These are phyloP conservation scores for Meriones unguiculatus DNA, from an alignment of 2,113 vertebrate species.

Conservation along the genomic window DNA sequence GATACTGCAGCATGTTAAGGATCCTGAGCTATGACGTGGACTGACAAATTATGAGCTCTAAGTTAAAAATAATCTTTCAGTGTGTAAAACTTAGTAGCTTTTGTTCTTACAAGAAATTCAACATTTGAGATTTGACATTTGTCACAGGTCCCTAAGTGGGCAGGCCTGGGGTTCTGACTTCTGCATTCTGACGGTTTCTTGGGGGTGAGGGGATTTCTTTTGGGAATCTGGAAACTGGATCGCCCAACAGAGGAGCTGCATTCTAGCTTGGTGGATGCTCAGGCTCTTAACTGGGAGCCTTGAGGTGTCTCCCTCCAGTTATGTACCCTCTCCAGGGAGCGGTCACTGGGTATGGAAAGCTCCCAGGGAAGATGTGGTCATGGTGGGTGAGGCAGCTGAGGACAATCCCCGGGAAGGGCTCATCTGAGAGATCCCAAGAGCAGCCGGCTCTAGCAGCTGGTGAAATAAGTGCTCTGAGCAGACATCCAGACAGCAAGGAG, in stretches of 20 bases:
- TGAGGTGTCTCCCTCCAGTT: neutral
- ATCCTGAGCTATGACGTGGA: neutral
- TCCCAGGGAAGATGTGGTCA: neutral
- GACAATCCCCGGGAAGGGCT: neutral
- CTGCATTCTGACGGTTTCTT: neutral
- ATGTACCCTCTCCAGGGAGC: neutral
- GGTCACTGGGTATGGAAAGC: neutral
- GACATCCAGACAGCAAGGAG: neutral
- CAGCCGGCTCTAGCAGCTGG: neutral
- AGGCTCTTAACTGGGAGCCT: neutral
- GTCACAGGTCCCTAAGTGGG: neutral
- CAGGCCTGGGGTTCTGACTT: conserved; percentile 6
- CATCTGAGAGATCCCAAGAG: neutral
- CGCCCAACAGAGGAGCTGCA: neutral
- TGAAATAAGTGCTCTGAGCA: neutral
- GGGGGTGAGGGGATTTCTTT: neutral
- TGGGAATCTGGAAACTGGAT: neutral
- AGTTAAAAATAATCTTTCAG: conserved; percentile 26
- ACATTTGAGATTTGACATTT: neutral
- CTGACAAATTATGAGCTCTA: conserved; percentile 12
- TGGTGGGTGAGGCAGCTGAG: neutral
- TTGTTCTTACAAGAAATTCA: conserved; percentile 28
- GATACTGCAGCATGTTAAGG: neutral
- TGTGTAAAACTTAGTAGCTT: neutral
- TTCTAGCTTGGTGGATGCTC: neutral